Evolutionary conservation across 2,888 invertebrate species (phyloP).

Genomic region (Lacanobia wlatinum): DNA sequence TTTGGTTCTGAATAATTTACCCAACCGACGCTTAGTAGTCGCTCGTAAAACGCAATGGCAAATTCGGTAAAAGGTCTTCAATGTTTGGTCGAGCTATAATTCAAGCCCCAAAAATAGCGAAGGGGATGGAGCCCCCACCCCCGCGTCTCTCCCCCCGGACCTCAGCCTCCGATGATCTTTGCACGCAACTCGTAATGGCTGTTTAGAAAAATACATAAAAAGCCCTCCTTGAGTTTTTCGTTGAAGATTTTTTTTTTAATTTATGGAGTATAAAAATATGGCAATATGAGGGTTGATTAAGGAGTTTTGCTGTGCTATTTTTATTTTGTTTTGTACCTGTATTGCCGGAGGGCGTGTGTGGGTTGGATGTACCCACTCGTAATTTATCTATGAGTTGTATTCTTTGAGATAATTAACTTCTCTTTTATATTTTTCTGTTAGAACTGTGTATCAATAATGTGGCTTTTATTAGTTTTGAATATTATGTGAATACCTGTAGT

Average conservation of each 20-base stretch:
- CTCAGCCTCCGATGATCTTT: constrained; percentile 84
- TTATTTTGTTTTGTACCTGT: constrained; percentile 20
- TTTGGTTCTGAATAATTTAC: constrained; percentile 86
- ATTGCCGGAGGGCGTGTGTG: constrained; percentile 11
- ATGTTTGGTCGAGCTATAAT: constrained; percentile 89
- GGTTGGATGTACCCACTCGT: background rate
- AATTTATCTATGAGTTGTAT: constrained; percentile 14
- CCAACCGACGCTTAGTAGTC: constrained; percentile 83
- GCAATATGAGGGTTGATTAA: constrained; percentile 54
- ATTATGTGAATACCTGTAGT: background rate
- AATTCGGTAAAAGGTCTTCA: constrained; percentile 90
- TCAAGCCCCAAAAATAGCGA: constrained; percentile 89
- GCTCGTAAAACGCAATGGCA: constrained; percentile 87
- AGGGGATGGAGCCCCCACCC: constrained; percentile 75
- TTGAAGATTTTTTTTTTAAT: constrained; percentile 68
- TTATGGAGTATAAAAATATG: constrained; percentile 63
- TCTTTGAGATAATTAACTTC: background rate
- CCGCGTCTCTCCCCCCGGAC: constrained; percentile 66
- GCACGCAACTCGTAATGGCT: constrained; percentile 79
- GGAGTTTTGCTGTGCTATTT: constrained; percentile 22
- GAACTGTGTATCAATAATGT: background rate
- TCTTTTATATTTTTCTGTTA: background rate
- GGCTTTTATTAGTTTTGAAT: background rate
- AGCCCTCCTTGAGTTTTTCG: constrained; percentile 72
- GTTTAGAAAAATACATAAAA: constrained; percentile 82